Evolutionary conservation across 2,113 vertebrate genomes (phyloP).

Genomic region (Upupa epops): DNA sequence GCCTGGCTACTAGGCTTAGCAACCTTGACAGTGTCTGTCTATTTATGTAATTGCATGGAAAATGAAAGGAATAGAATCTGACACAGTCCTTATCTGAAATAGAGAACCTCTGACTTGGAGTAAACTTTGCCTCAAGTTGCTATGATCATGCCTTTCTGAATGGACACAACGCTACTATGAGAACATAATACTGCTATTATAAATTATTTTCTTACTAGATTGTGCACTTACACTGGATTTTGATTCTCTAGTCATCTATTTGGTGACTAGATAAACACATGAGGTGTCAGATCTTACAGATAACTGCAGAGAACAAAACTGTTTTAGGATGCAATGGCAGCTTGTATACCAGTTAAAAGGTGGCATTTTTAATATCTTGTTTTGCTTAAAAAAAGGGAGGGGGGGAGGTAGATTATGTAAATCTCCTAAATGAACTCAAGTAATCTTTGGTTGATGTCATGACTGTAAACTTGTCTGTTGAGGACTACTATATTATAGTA

Average conservation of each 20-base stretch:
- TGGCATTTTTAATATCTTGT: slow-evolving; percentile 39
- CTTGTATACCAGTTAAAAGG: slow-evolving; percentile 23
- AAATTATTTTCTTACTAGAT: background rate
- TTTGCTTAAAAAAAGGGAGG: background rate
- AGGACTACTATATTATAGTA: no score
- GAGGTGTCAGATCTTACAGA: background rate
- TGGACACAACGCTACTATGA: slow-evolving; percentile 13
- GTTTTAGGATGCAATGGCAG: slow-evolving; percentile 30
- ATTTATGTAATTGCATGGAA: slow-evolving; percentile 63
- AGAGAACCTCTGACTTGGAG: slow-evolving; percentile 49
- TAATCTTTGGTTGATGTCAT: slow-evolving; percentile 41
- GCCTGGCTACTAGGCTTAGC: slow-evolving; percentile 35
- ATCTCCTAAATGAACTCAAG: slow-evolving; percentile 17
- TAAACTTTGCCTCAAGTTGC: slow-evolving; percentile 46
- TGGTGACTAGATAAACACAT: background rate
- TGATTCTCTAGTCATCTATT: background rate
- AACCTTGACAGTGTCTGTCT: slow-evolving; percentile 63
- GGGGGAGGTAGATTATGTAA: slow-evolving; percentile 7
- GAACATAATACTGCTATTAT: background rate
- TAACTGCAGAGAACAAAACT: background rate
- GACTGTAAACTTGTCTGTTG: slow-evolving; percentile 57
- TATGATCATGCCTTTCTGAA: slow-evolving; percentile 42
- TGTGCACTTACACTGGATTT: slow-evolving; percentile 13
- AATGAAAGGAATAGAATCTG: slow-evolving; percentile 47
- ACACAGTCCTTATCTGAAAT: slow-evolving; percentile 52